Evolutionary conservation across 2,888 invertebrate species (phyloP).

Genomic region (Ellobium chinense): DNA sequence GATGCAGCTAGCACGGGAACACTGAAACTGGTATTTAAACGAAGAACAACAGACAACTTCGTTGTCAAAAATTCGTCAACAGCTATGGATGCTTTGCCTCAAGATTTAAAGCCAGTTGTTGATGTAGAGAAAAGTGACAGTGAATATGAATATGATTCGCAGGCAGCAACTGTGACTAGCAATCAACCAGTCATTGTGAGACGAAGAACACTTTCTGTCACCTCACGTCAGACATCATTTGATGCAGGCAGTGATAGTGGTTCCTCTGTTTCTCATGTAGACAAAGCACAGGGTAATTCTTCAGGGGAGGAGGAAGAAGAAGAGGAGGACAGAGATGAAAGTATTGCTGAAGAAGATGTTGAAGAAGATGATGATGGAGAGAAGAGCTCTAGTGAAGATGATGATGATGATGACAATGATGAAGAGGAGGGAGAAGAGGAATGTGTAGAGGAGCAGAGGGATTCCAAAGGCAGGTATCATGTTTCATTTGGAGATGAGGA

Average conservation of each 20-base stretch:
- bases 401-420: neutral
- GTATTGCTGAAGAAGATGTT: slow-evolving; percentile 20
- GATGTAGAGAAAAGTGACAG: slow-evolving; percentile 45
- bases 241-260: slow-evolving; percentile 22
- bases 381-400: neutral
- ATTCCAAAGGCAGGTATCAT: slow-evolving; percentile 1
- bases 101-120: slow-evolving; percentile 39
- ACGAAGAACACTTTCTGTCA: slow-evolving; percentile 27
- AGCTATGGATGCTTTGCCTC: slow-evolving; percentile 12
- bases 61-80: slow-evolving; percentile 27
- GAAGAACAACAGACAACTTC: slow-evolving; percentile 33
- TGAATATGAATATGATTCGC: slow-evolving; percentile 42
- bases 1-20: slow-evolving; percentile 35
- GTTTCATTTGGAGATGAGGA: slow-evolving; percentile 18
- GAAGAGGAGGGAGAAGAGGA: neutral
- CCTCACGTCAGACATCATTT: slow-evolving; percentile 30
- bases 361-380: slow-evolving; percentile 11
- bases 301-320: slow-evolving; percentile 4
- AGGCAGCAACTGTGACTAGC: neutral
- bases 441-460: neutral
- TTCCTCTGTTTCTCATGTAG: neutral
- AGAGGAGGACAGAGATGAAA: neutral
- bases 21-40: slow-evolving; percentile 37
- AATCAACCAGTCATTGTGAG: slow-evolving; percentile 30
- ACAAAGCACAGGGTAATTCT: neutral